A percentile compares a stretch with the other conserved stretches of the same genome.
These are phyloP conservation scores for Mustelus asterias DNA, from an alignment of 2,113 vertebrate species.

Conservation along the genomic window DNA sequence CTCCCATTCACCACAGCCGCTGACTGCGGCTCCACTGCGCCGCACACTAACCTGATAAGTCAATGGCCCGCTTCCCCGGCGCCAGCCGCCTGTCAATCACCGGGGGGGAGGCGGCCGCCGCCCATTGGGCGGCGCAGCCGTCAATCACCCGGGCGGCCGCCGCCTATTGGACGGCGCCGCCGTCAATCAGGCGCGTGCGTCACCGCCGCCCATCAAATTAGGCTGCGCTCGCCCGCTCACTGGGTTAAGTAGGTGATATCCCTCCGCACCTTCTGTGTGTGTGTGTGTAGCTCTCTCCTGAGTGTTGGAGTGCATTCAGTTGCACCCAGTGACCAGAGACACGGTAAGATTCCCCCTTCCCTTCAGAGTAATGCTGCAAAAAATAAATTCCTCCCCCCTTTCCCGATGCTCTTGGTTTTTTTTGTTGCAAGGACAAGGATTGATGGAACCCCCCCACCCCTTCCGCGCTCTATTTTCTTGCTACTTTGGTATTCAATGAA, in stretches of 20 bases:
- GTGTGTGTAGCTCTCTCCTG: too few relatives aligned
- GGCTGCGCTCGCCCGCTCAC: background rate
- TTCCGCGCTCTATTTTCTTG: background rate
- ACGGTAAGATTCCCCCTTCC: background rate
- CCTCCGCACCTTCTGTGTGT: background rate
- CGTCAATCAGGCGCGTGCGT: background rate
- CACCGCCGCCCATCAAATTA: background rate
- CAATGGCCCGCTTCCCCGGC: background rate
- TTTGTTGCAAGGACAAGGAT: background rate
- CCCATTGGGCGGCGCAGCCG: background rate
- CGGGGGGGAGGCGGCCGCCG: fast-evolving
- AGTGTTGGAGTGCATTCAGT: background rate
- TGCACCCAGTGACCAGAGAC: too few relatives aligned
- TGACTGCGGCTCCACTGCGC: constrained; percentile 46
- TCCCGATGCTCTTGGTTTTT: background rate
- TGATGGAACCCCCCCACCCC: too few relatives aligned
- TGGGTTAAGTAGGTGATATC: constrained; percentile 33
- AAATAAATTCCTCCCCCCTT: too few relatives aligned
- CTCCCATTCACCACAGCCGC: constrained; percentile 52
- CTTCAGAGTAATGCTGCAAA: background rate
- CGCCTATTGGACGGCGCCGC: background rate
- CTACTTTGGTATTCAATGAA: constrained; percentile 37
- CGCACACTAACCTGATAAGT: constrained; percentile 42
- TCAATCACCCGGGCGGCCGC: background rate
- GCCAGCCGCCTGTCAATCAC: background rate